phyloP scores from a whole-genome alignment of 2,888 invertebrate species.

The Epistrophe grossulariae region DNA sequence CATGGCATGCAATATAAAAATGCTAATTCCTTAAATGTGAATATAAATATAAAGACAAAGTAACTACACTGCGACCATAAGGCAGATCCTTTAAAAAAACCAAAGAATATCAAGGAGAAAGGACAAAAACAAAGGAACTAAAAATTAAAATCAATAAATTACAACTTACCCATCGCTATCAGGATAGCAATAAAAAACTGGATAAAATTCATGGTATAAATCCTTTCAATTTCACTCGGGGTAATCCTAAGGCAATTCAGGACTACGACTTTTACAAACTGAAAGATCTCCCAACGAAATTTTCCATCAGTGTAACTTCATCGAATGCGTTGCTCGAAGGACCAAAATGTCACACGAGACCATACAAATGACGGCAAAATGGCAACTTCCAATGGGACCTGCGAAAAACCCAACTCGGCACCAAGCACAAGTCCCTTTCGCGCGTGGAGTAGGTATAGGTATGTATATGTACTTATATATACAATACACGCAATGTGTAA shows the following conservation, averaged over 20 bases:
- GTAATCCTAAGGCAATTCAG: constrained; percentile 79
- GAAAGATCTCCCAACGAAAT: constrained; percentile 15
- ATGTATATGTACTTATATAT: no score
- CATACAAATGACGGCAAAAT: constrained; percentile 3
- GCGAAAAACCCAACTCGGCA: constrained; percentile 6
- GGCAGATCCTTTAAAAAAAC: constrained; percentile 43
- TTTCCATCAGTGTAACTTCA: constrained; percentile 10
- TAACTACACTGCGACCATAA: constrained; percentile 57
- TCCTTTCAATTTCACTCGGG: constrained; percentile 78
- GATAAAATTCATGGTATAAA: constrained; percentile 80
- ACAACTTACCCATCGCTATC: constrained; percentile 77
- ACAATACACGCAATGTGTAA: constrained; percentile 54
- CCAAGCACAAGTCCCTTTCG: constrained; percentile 36
- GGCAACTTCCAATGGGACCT: constrained; percentile 10
- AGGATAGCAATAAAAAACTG: constrained; percentile 78
- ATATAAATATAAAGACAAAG: constrained; percentile 61
- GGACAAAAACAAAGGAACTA: constrained; percentile 47
- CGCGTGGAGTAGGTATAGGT: neutral
- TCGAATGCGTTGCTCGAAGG: constrained; percentile 52
- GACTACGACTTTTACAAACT: constrained; percentile 36
- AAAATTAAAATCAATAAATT: constrained; percentile 76
- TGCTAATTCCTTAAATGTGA: constrained; percentile 71
- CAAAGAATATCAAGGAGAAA: constrained; percentile 10
- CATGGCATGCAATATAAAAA: constrained; percentile 49
- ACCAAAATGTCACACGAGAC: constrained; percentile 47